Conservation (phyloP, 2,797 vertebrate species). For the Eulemur coronatus region DNA sequence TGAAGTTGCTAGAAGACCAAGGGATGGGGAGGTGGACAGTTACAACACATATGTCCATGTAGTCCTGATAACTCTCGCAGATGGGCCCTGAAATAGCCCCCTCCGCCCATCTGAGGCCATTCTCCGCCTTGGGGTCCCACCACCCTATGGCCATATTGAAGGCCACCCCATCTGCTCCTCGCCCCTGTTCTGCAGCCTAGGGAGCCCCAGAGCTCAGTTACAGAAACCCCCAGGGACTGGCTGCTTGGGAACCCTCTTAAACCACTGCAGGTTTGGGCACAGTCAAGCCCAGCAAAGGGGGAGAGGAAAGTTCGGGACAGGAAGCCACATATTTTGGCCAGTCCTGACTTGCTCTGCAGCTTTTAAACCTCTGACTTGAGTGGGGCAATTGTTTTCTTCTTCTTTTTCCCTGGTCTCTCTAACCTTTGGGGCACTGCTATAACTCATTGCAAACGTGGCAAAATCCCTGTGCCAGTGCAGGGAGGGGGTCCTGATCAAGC, state of each 20-base stretch:
- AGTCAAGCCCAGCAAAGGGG: background rate
- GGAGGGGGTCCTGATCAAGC: background rate
- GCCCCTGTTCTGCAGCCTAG: background rate
- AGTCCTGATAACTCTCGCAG: background rate
- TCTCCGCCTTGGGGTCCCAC: rapidly evolving
- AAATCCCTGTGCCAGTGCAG: background rate
- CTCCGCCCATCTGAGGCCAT: rapidly evolving
- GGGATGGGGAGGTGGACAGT: no score
- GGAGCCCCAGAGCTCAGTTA: rapidly evolving
- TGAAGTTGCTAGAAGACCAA: background rate
- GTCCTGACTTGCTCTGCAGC: slow-evolving; percentile 17
- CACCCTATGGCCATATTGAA: rapidly evolving
- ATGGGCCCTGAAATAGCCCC: background rate
- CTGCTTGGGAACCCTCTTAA: background rate
- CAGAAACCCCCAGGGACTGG: background rate
- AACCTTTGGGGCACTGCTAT: background rate
- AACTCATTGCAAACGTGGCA: background rate
- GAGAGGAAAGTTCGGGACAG: background rate
- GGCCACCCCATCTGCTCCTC: rapidly evolving
- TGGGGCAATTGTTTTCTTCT: background rate
- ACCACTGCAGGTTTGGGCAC: background rate
- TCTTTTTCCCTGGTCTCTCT: background rate
- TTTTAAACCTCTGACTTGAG: slow-evolving; percentile 4
- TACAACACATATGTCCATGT: background rate
- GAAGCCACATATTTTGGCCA: background rate